These are phyloP conservation scores for Trissonchulus latispiculum DNA, from an alignment of 2,888 invertebrate species.

Conservation along the genomic window DNA sequence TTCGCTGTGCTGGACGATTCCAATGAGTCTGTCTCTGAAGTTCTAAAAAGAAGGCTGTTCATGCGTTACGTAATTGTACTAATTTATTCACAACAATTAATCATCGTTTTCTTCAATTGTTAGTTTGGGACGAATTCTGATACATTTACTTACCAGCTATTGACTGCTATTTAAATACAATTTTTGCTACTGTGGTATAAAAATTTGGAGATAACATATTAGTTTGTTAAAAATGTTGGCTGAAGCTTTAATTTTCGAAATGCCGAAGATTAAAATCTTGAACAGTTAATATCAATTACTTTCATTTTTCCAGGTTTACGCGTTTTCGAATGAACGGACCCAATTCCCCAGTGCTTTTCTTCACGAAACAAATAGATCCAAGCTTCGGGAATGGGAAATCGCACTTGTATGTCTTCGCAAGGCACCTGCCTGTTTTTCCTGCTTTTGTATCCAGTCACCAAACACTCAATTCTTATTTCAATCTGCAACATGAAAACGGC, in stretches of 20 bases:
- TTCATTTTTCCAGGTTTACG: conserved; percentile 54
- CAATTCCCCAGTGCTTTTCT: conserved; percentile 79
- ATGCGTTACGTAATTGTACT: no score
- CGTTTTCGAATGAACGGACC: conserved; percentile 84
- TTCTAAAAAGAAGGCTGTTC: conserved; percentile 33
- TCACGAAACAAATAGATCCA: conserved; percentile 99
- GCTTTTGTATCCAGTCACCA: conserved; percentile 93
- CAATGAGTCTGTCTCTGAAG: conserved; percentile 48
- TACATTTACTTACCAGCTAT: no score
- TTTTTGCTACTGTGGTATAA: no score
- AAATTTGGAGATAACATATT: no score
- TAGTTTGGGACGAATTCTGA: no score
- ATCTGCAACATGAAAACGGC: no score
- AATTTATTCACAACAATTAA: no score
- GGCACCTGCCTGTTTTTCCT: conserved; percentile 82
- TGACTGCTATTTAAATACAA: no score
- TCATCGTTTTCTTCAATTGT: no score
- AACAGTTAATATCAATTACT: conserved; percentile 42
- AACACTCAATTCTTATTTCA: conserved; percentile 82
- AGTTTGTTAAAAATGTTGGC: no score
- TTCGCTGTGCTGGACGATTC: conserved; percentile 77
- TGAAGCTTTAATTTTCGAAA: neutral
- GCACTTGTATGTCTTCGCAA: conserved; percentile 88
- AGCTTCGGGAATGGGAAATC: conserved; percentile 88
- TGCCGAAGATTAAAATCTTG: neutral